Conservation (phyloP, 2,888 invertebrate species). For the Chloroclysta siterata region DNA sequence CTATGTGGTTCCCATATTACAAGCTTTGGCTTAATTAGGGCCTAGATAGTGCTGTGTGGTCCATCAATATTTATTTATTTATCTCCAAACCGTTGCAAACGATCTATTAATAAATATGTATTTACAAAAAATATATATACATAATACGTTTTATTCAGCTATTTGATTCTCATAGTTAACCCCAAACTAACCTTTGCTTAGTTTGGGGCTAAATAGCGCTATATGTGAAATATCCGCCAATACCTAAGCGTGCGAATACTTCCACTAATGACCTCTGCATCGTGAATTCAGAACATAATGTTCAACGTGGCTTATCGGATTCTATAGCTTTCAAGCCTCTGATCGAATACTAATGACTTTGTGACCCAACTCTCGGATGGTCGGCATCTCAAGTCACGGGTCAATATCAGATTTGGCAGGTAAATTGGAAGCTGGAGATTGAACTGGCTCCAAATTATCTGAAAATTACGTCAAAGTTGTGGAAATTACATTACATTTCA, state of each 20-base stretch:
- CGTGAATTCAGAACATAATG: slow-evolving; percentile 67
- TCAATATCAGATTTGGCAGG: slow-evolving; percentile 18
- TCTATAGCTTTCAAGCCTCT: slow-evolving; percentile 5
- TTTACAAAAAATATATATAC: too few species aligned
- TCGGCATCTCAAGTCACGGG: slow-evolving; percentile 9
- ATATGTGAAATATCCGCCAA: too few species aligned
- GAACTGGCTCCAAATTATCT: slow-evolving; percentile 1
- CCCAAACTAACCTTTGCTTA: too few species aligned
- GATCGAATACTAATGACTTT: slow-evolving; percentile 19
- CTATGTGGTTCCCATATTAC: too few species aligned
- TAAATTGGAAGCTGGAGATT: slow-evolving; percentile 12
- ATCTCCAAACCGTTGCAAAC: too few species aligned
- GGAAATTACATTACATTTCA: background rate
- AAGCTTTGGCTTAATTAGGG: too few species aligned
- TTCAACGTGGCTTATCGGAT: slow-evolving; percentile 55
- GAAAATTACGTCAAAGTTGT: slow-evolving; percentile 2
- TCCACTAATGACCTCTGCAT: background rate
- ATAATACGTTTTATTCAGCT: too few species aligned
- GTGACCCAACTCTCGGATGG: slow-evolving; percentile 9
- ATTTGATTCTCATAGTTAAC: too few species aligned
- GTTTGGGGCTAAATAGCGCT: too few species aligned
- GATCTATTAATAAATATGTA: too few species aligned
- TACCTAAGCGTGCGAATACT: background rate
- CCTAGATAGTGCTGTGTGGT: too few species aligned
- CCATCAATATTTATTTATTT: too few species aligned